These are phyloP conservation scores for Epizoanthus fatuus DNA, from an alignment of 92 coral and sea anemone genomes.

Conservation along the genomic window DNA sequence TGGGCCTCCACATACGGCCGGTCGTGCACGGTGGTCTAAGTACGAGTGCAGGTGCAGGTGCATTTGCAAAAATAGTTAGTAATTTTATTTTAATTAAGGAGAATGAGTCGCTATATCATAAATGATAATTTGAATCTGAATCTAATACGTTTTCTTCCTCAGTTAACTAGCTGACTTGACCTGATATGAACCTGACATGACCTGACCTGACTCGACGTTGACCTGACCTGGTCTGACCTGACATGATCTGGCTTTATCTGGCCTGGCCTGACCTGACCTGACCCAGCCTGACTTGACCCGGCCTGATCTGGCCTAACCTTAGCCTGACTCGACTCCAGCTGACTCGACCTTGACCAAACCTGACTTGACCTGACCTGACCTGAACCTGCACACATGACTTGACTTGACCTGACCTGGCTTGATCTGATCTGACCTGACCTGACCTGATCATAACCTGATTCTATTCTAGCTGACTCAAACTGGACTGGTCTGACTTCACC, in stretches of 20 bases:
- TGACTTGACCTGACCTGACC: neutral
- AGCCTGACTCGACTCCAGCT: neutral
- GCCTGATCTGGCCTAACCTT: neutral
- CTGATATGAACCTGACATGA: neutral
- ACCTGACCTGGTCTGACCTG: neutral
- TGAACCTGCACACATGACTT: neutral
- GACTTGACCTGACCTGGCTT: neutral
- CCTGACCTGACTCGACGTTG: neutral
- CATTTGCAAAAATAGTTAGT: constrained; percentile 48
- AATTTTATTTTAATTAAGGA: neutral
- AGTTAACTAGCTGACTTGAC: neutral
- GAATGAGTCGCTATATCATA: too few species aligned
- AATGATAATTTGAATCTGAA: too few species aligned
- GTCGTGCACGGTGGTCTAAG: constrained; percentile 10
- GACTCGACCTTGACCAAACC: neutral
- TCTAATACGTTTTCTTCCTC: too few species aligned
- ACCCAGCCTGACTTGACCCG: neutral
- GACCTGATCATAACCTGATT: neutral
- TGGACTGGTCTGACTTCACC: neutral
- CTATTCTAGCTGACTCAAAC: neutral
- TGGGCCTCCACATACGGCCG: constrained; percentile 9
- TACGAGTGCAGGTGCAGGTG: constrained; percentile 70
- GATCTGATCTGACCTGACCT: neutral
- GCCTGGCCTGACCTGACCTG: neutral
- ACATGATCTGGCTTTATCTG: neutral